phyloP scores from a whole-genome alignment of 2,888 invertebrate genomes.

The Lypha dubia region DNA sequence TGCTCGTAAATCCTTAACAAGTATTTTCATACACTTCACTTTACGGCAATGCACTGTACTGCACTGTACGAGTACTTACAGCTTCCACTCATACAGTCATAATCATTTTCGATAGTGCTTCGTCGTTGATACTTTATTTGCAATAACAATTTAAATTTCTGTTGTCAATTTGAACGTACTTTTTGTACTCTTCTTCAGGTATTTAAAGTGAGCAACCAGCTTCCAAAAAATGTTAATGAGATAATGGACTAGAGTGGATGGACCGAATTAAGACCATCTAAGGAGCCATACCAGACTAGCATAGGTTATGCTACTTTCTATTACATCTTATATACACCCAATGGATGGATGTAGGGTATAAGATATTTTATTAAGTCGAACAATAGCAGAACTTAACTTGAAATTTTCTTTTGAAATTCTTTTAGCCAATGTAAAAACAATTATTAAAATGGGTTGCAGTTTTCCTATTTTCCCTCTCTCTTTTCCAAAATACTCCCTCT shows the following conservation, averaged over 20 bases:
- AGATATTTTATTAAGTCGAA: constrained; percentile 51
- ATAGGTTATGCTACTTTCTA: too few relatives aligned
- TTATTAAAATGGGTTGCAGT: constrained; percentile 63
- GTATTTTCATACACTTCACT: constrained; percentile 69
- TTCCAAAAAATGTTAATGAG: too few relatives aligned
- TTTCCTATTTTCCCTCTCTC: constrained; percentile 32
- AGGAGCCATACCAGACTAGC: too few relatives aligned
- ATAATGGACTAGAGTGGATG: too few relatives aligned
- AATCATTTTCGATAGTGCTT: constrained; percentile 35
- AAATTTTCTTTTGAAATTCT: constrained; percentile 22
- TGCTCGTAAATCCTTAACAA: constrained; percentile 83
- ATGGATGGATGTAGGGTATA: neutral
- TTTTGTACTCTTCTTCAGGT: neutral
- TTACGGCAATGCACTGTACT: constrained; percentile 2
- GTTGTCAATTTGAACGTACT: neutral
- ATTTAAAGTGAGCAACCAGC: too few relatives aligned
- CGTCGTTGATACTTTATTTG: constrained; percentile 38
- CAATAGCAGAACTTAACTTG: constrained; percentile 55
- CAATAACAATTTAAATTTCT: constrained; percentile 36
- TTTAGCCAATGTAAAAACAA: constrained; percentile 61
- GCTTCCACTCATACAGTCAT: constrained; percentile 50
- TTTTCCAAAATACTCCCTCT: constrained; percentile 22
- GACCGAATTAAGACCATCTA: too few relatives aligned
- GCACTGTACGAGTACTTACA: constrained; percentile 34
- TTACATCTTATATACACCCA: too few relatives aligned